phyloP scores from a whole-genome alignment of 2,797 vertebrate species.

The Coregonus ussuriensis region DNA sequence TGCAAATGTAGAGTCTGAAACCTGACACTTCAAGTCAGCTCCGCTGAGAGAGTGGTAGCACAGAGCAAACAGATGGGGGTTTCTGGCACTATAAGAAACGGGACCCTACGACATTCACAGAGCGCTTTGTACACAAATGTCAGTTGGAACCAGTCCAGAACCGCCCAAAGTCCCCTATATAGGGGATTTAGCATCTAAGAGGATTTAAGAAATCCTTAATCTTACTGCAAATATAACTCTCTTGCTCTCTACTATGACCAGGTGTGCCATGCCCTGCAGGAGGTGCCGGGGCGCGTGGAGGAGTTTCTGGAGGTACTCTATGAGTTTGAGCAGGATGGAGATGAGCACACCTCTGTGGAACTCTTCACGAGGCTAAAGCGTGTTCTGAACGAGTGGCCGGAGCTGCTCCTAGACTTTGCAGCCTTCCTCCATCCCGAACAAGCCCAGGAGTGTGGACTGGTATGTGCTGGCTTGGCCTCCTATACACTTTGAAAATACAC shows the following conservation, averaged over 20 bases:
- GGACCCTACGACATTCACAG: too few relatives aligned
- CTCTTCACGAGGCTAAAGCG: constrained; percentile 74
- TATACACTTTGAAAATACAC: neutral
- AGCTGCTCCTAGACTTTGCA: constrained; percentile 87
- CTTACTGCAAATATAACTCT: constrained; percentile 2
- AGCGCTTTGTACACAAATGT: too few relatives aligned
- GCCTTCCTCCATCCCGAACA: constrained; percentile 87
- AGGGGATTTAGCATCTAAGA: too few relatives aligned
- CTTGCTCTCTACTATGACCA: constrained; percentile 43
- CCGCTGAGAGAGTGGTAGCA: too few relatives aligned
- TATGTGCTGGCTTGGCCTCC: constrained; percentile 51
- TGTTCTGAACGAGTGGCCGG: constrained; percentile 83
- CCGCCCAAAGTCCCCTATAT: too few relatives aligned
- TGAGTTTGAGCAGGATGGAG: constrained; percentile 73
- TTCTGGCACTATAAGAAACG: too few relatives aligned
- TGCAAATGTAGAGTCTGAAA: too few relatives aligned
- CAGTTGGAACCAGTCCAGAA: too few relatives aligned
- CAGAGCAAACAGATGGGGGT: too few relatives aligned
- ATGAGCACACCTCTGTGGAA: constrained; percentile 71
- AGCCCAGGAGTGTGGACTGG: constrained; percentile 86
- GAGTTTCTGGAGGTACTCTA: constrained; percentile 85
- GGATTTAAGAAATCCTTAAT: neutral
- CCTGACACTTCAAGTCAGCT: too few relatives aligned
- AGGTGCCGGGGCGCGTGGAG: constrained; percentile 76
- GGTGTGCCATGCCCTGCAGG: constrained; percentile 83